Evolutionary conservation across 2,113 vertebrate genomes (phyloP).

Genomic region (zebrafish (Danio rerio)): GRCz12tu NC_133184.1:51709001-51709500

Average conservation of each 20-base stretch:
- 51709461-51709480: constrained; percentile 80
- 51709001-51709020: constrained; percentile 97
- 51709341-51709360: constrained; percentile 83
- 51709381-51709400: constrained; percentile 87
- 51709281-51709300: constrained; percentile 92
- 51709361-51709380: constrained; percentile 84
- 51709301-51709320: constrained; percentile 95
- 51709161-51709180: constrained; percentile 87
- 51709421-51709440: constrained; percentile 87
- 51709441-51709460: constrained; percentile 84
- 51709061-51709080: constrained; percentile 97
- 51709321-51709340: constrained; percentile 85
- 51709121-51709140: constrained; percentile 81
- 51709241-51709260: constrained; percentile 76
- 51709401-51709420: constrained; percentile 95
- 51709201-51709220: constrained; percentile 88
- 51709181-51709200: constrained; percentile 86
- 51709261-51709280: constrained; percentile 95
- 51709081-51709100: constrained; percentile 89
- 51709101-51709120: constrained; percentile 87
- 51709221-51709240: constrained; percentile 79
- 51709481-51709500: constrained; percentile 84
- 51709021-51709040: constrained; percentile 92
- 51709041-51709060: constrained; percentile 97
- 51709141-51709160: constrained; percentile 90